phyloP scores from a whole-genome alignment of 2,888 invertebrate genomes.

The Eilema sororculum region DNA sequence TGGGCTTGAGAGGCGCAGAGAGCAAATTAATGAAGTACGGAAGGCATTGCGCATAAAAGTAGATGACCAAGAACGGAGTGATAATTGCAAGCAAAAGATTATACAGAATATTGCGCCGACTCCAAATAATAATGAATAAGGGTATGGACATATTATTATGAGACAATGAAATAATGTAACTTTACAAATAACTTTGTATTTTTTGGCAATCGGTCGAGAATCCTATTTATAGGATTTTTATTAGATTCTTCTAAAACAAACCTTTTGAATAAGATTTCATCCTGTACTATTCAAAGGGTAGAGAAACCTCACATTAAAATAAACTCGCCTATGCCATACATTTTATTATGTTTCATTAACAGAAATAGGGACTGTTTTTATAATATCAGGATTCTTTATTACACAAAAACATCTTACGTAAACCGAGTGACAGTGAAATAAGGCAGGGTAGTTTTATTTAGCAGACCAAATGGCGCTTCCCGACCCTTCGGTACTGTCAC shows the following conservation, averaged over 20 bases:
- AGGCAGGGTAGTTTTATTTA: not conserved
- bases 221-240: no score
- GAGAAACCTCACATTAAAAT: no score
- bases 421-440: not conserved
- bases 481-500: constrained; percentile 11
- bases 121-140: not conserved
- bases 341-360: not conserved
- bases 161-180: not conserved
- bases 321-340: not conserved
- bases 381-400: not conserved
- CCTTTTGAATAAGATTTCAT: no score
- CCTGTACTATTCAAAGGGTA: no score
- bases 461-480: not conserved
- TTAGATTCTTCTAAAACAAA: no score
- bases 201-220: not conserved
- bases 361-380: not conserved
- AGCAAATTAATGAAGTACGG: not conserved
- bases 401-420: not conserved
- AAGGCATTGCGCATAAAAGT: no score
- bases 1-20: not conserved
- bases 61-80: not conserved
- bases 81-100: not conserved
- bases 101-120: no score
- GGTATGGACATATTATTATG: not conserved
- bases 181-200: not conserved